These are phyloP conservation scores for Ptilonorhynchus violaceus DNA, from an alignment of 2,113 vertebrate genomes.

Conservation along the genomic window DNA sequence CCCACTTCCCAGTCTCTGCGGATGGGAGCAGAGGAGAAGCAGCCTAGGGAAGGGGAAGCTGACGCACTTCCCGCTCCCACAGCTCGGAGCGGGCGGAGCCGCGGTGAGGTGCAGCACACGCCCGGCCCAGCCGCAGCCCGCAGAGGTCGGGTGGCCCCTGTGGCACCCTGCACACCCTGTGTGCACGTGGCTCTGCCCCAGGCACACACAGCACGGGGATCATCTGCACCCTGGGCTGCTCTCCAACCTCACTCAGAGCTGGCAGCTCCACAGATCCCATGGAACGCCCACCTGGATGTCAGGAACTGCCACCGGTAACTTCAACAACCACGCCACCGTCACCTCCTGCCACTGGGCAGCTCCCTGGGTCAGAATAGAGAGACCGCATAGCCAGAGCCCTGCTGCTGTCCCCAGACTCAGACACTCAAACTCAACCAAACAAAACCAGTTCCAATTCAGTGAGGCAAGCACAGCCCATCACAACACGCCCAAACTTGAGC, in stretches of 20 bases:
- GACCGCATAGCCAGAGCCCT: neutral
- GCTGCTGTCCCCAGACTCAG: neutral
- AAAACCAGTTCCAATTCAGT: neutral
- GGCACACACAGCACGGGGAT: accelerated
- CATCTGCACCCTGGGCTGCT: neutral
- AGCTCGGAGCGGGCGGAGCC: neutral
- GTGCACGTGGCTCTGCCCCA: accelerated
- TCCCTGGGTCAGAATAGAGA: neutral
- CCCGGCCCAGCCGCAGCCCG: neutral
- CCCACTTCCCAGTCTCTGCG: neutral
- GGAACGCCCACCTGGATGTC: neutral
- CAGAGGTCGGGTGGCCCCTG: neutral
- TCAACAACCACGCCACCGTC: accelerated
- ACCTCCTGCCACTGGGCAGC: neutral
- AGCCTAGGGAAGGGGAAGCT: neutral
- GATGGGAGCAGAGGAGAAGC: neutral
- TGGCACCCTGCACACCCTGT: neutral
- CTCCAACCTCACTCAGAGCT: neutral
- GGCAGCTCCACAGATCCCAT: neutral
- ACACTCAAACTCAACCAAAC: neutral
- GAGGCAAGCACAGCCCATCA: neutral
- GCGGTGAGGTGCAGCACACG: neutral
- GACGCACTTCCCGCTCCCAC: accelerated
- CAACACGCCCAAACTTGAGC: neutral
- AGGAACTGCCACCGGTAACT: neutral